Conservation (phyloP, 2,113 vertebrate species). For the Tylochromis polylepis region DNA sequence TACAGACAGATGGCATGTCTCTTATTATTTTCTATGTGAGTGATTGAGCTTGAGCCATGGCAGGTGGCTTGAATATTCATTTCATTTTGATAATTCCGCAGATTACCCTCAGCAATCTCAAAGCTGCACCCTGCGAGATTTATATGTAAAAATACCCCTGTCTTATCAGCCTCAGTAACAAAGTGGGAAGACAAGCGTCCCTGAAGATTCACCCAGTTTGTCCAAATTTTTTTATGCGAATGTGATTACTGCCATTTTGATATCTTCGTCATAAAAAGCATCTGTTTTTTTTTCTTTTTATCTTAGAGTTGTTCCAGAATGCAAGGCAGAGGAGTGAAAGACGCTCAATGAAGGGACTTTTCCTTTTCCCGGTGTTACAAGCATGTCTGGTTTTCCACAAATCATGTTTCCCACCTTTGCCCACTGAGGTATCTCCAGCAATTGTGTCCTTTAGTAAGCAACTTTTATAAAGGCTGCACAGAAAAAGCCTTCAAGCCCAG, state of each 20-base stretch:
- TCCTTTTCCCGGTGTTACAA: neutral
- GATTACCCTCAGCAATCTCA: slow-evolving; percentile 64
- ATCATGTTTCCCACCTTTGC: slow-evolving; percentile 64
- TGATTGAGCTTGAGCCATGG: slow-evolving; percentile 50
- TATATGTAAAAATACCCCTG: slow-evolving; percentile 27
- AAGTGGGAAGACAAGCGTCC: neutral
- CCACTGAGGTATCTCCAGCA: slow-evolving; percentile 63
- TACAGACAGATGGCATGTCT: slow-evolving; percentile 68
- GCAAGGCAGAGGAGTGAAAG: neutral
- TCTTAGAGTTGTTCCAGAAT: neutral
- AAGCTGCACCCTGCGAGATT: slow-evolving; percentile 34
- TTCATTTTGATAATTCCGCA: slow-evolving; percentile 72
- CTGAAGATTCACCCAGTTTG: neutral
- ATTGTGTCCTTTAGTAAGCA: slow-evolving; percentile 74
- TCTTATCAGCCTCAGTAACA: slow-evolving; percentile 14
- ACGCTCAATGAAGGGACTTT: neutral
- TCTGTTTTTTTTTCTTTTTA: neutral
- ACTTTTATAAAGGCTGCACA: slow-evolving; percentile 79
- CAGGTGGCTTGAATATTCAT: slow-evolving; percentile 74
- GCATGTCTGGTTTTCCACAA: neutral
- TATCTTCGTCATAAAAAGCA: neutral
- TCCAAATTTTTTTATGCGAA: neutral
- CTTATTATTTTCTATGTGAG: slow-evolving; percentile 48
- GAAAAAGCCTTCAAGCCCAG: slow-evolving; percentile 82
- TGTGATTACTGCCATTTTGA: neutral